Base-by-base conservation (phyloP, 2,113 vertebrate species). In the Lamprotornis superbus region DNA sequence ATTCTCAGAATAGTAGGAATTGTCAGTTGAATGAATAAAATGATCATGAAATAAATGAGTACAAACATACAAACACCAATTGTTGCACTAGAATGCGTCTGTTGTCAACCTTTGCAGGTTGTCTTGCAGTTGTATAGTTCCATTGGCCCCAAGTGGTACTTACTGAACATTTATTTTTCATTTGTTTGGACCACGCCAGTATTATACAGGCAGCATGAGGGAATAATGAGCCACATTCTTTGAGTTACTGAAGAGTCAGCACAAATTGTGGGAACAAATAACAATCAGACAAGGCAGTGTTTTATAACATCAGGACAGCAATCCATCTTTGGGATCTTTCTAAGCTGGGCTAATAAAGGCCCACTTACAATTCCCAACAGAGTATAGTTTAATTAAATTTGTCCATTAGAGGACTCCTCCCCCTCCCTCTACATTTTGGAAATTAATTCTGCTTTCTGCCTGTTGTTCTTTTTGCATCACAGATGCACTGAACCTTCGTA, bases 401-500 rank as follows among this genome's bases (percentile, higher is more conserved):
- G 94, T 84, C 95, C 70, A 79, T 57, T 88, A 96, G 67, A 90
- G 44, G n/a, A 74, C 89, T 69, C 67, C 70, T 94, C 44, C 82
- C 79, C 79, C 93, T 93, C 93, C 76, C 89, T 89, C 17, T 53
- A 49, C 59, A 24, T 59, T 80, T 86, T 77, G 88, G 91, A 96
- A 95, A 95, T 93, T 94, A 96, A 97, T 83, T 93, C 55, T 81
- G 17, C 68, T 95, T 97, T 95, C 57, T 96, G 49, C 71, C 74
- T 96, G 50, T 95, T 83, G 31, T 95, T 94, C 87, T 95, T 91
- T 63, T 94, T 92, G 22, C 86, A 40, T 35, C 93, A 63, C 84
- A 99, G 99, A 99, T 97, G 99, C 99, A 39, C 96, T 99, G 97
- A 99, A 99, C 97, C 99, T 99, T 8, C 98, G 99, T 90, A 99